A percentile compares a stretch with the other conserved stretches of the same genome.
These are phyloP conservation scores for Subacronicta megacephala DNA, from an alignment of 2,888 invertebrate species.

Conservation along the genomic window DNA sequence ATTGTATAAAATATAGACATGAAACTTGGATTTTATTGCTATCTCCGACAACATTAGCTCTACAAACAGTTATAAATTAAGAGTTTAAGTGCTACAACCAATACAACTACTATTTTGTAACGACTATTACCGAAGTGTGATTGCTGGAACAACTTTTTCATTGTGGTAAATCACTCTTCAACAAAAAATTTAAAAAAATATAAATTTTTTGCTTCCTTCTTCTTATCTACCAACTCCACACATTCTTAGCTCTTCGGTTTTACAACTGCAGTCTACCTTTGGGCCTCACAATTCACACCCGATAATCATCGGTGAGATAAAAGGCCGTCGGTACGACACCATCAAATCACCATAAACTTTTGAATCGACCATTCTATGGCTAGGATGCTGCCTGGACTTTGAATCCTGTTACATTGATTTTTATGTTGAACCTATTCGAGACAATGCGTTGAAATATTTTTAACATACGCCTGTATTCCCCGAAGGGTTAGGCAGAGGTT, in stretches of 20 bases:
- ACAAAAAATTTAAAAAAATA: neutral
- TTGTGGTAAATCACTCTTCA: slow-evolving; percentile 11
- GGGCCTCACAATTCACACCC: slow-evolving; percentile 83
- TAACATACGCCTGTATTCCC: too few relatives aligned
- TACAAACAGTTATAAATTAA: slow-evolving; percentile 45
- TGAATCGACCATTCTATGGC: slow-evolving; percentile 33
- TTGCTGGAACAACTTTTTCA: slow-evolving; percentile 31
- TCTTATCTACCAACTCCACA: slow-evolving; percentile 26
- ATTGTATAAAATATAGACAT: slow-evolving; percentile 40
- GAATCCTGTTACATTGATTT: slow-evolving; percentile 16
- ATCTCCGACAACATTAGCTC: slow-evolving; percentile 30
- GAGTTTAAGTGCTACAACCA: slow-evolving; percentile 39
- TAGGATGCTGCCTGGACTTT: slow-evolving; percentile 21
- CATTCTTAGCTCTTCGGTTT: slow-evolving; percentile 63
- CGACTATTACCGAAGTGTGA: slow-evolving; percentile 33
- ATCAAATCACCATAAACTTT: slow-evolving; percentile 69
- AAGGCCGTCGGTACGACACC: slow-evolving; percentile 71
- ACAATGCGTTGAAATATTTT: neutral
- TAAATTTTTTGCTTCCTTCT: too few relatives aligned
- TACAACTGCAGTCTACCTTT: slow-evolving; percentile 73
- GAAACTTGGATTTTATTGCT: slow-evolving; percentile 44
- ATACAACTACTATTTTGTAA: slow-evolving; percentile 39
- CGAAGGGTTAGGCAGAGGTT: too few relatives aligned
- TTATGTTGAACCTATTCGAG: slow-evolving; percentile 13
- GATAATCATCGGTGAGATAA: slow-evolving; percentile 85